Conservation (phyloP, 2,888 invertebrate genomes). For the Ariolimax columbianus region DNA sequence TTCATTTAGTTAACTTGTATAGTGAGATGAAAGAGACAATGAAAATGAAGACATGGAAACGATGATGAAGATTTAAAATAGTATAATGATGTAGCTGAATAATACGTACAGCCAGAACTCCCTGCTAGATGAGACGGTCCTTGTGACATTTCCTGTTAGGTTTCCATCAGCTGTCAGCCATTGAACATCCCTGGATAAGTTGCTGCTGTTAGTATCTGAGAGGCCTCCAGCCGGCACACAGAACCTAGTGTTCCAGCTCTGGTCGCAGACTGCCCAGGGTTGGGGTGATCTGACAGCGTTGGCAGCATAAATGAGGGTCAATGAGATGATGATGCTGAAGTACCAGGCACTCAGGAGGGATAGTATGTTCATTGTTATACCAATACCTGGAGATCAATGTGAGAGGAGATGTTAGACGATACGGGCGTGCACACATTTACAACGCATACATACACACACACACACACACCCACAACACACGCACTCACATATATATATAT, state of each 20-base stretch:
- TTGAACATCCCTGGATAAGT: background rate
- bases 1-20: too few species aligned
- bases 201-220: background rate
- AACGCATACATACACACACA: too few species aligned
- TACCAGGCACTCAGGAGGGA: constrained; percentile 35
- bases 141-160: background rate
- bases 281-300: constrained; percentile 26
- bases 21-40: too few species aligned
- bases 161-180: background rate
- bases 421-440: too few species aligned
- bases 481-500: too few species aligned
- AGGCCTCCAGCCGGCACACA: constrained; percentile 18
- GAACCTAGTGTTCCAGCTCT: constrained; percentile 48
- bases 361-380: constrained; percentile 45
- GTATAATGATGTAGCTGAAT: background rate
- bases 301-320: constrained; percentile 38
- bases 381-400: constrained; percentile 46
- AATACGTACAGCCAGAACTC: constrained; percentile 45
- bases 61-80: too few species aligned
- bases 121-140: constrained; percentile 19
- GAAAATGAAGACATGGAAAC: too few species aligned
- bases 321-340: constrained; percentile 45
- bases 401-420: background rate
- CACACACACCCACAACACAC: too few species aligned
- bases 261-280: constrained; percentile 52